phyloP scores from a whole-genome alignment of 2,797 vertebrate genomes.

The Eurystomus glaucurus region DNA sequence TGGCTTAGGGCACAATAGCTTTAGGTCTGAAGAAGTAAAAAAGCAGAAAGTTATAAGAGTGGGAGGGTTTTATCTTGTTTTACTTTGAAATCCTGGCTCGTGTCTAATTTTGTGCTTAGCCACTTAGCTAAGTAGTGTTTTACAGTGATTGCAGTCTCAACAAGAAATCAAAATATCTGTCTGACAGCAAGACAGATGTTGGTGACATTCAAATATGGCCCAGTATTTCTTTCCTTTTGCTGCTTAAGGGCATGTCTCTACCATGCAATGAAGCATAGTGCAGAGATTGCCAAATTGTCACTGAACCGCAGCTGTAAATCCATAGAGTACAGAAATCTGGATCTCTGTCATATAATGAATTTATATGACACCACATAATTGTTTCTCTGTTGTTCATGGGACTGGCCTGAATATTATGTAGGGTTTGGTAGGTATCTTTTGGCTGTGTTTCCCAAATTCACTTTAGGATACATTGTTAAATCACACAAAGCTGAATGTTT shows the following conservation, averaged over 20 bases:
- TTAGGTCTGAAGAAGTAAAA: not conserved
- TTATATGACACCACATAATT: not conserved
- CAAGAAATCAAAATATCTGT: not conserved
- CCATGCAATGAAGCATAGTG: not conserved
- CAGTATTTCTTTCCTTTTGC: not conserved
- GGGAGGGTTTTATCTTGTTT: not conserved
- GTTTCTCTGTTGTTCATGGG: not conserved
- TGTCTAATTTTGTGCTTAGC: not conserved
- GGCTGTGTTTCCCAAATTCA: not conserved
- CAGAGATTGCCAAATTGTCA: not conserved
- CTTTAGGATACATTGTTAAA: not conserved
- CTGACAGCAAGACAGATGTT: not conserved
- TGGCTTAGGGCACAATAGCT: not conserved
- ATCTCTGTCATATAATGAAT: not conserved
- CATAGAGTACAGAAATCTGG: not conserved
- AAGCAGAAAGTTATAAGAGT: not conserved
- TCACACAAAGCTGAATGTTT: not conserved
- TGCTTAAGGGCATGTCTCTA: not conserved
- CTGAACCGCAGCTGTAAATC: not conserved
- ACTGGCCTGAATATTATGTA: not conserved
- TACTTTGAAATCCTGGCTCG: not conserved
- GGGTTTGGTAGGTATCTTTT: accelerated
- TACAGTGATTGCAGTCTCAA: not conserved
- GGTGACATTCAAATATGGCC: not conserved
- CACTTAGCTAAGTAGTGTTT: not conserved